Evolutionary conservation across 2,113 vertebrate genomes (phyloP), one percentile per base, ranked within the genome.

Genomic region (Noctilio leporinus): DNA sequence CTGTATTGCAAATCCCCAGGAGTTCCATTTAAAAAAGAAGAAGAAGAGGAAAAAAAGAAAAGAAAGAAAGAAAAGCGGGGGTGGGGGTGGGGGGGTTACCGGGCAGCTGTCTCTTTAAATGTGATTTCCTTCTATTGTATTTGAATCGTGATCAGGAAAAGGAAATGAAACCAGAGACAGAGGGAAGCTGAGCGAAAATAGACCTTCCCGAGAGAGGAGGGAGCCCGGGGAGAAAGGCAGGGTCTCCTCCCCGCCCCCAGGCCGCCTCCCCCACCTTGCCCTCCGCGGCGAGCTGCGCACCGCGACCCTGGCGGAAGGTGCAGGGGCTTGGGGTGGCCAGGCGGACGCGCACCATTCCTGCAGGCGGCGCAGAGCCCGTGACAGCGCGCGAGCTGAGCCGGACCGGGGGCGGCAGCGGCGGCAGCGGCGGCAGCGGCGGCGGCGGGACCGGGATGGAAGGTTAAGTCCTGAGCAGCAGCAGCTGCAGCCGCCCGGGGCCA

Each of bases 111-210:
- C 98, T 98, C 99, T 99, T 99, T 99, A 99, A 99, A 99, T 98
- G 98, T 98, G 98, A 99, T 99, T 99, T 99, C 99, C 99, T 99
- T 99, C 99, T 98, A 99, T 99, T 99, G 99, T 99, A 99, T 99
- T 99, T 98, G 98, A 99, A 99, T 99, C 99, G 99, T 99, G 99
- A 99, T 99, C 99, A 99, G 99, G 99, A 99, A 99, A 98, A 99
- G 99, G 98, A 99, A 99, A 99, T 98, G 99, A 99, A 99, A 99
- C 98, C 99, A 98, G 98, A 98, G 98, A 97, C 97, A 95, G 97
- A 96, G 98, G 97, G 98, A 98, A 98, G 98, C 98, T 88, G 98
- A 98, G 98, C 98, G 98, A 98, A 97, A 97, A 97, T 96, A 97
- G 98, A 92, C 89, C 97, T 97, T 97, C 86, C 96, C 94, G 87